Evolutionary conservation across 2,797 vertebrate genomes (phyloP), one percentile per base, ranked within the genome.

Genomic region (Luscinia megarhynchos): DNA sequence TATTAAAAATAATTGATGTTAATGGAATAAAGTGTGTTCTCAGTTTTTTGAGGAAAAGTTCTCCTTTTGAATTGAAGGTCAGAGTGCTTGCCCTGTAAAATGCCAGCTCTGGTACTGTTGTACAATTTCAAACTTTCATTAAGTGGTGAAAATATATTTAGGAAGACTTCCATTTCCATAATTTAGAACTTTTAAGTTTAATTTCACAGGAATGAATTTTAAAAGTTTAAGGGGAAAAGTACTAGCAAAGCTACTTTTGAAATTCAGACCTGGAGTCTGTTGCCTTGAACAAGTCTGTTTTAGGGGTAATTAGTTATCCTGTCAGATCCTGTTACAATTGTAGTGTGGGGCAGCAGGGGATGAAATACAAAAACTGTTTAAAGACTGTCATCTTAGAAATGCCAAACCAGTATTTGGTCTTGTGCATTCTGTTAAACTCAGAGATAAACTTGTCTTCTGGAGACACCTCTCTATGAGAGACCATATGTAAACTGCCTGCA

Each of bases 1-100:
- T 92, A 84, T 87, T 87, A 91, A 92, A 81, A 97, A 73, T 91
- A 95, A 95, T 91, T 66, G 36, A 91, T 93, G 8, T 82, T 88
- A 80, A 74, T 91, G 67, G 78, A 93, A 92, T 48, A 69, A 93
- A 22, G 12, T 62, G 41, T 67, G 17, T 85, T 93, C 62, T 82
- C 51, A 50, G 51, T 46, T 93, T 95, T 95, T 87, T 86, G 92
- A 80, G 75, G 66, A 78, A 61, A 92, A 54, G 41, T 92, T 96
- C 38, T 87, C 40, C 72, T 91, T 94, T 70, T 85, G 50, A 90
- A 87, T 94, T 87, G 69, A 94, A 97, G 92, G 75, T 96, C 86
- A 87, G 82, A 87, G 85, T 5, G 18, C 69, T 88, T 88, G 72
- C 19, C n/a, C 69, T 92, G 90, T 91, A 90, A 94, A 97, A 95